Evolutionary conservation across 2,888 invertebrate genomes (phyloP), one percentile per base, ranked within the genome.

Genomic region (Sinhomidia bicolor): DNA sequence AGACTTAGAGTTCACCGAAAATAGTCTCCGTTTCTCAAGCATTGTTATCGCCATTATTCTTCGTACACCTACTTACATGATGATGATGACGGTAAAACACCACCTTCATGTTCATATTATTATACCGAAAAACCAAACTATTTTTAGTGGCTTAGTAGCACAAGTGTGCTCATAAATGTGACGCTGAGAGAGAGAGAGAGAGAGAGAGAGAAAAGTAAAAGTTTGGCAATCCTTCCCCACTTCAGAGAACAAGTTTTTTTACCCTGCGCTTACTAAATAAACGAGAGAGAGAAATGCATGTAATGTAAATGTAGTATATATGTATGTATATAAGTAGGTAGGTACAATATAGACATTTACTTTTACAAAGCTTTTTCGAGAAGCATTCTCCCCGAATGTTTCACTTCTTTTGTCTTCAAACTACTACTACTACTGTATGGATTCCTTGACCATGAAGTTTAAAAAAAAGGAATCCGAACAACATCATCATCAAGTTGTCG

Each of bases 401-500:
- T 36, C 71, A 51, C n/a, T n/a, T n/a, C n/a, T n/a, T n/a, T n/a
- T n/a, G n/a, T n/a, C n/a, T n/a, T n/a, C n/a, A n/a, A n/a, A n/a
- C n/a, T n/a, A n/a, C n/a, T n/a, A n/a, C n/a, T n/a, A n/a, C n/a
- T n/a, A n/a, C n/a, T 47, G 23, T 85, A 85, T 65, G 85, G 85
- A 86, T 86, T 86, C 79, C 68, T 80, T 87, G 87, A 87, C 87
- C 87, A 81, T 81, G 87, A 87, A 81, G 79, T n/a, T n/a, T n/a
- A n/a, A 85, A 51, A 36, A 65, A 65, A 65, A 47, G 47, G 47
- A 62, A 62, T 62, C 74, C 74, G 5, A n/a, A n/a, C n/a, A n/a
- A n/a, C n/a, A n/a, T n/a, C n/a, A n/a, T n/a, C n/a, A n/a, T n/a
- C n/a, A n/a, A n/a, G n/a, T n/a, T n/a, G n/a, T n/a, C n/a, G n/a